phyloP scores from a whole-genome alignment of 2,113 vertebrate genomes.

The Ameiurus melas region DNA sequence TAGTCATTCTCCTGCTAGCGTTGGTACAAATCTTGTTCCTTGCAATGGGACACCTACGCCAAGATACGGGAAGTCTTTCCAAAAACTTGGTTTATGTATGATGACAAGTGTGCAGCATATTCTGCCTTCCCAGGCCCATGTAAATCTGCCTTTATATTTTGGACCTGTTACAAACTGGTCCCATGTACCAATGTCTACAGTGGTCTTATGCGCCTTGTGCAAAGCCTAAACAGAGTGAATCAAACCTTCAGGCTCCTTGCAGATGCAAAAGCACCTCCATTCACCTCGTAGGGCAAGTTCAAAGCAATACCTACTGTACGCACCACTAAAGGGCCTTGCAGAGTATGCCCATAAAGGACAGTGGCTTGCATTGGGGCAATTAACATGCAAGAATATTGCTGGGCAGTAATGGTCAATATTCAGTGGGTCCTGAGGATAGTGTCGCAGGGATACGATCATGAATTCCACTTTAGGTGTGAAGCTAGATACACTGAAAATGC shows the following conservation, averaged over 20 bases:
- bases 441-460: neutral
- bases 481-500: neutral
- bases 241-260: neutral
- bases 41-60: neutral
- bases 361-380: neutral
- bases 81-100: neutral
- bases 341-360: neutral
- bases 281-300: neutral
- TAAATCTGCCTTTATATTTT: neutral
- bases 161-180: neutral
- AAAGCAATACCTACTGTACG: neutral
- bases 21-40: neutral
- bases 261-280: neutral
- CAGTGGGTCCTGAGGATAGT: neutral
- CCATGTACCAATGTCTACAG: neutral
- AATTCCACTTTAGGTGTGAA: neutral
- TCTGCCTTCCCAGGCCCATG: neutral
- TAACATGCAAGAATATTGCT: neutral
- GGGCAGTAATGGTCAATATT: neutral
- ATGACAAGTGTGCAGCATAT: neutral
- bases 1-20: neutral
- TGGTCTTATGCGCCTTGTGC: neutral
- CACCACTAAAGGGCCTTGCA: neutral
- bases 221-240: neutral
- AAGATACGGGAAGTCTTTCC: neutral